Evolutionary conservation across 2,888 invertebrate species (phyloP).

Genomic region (Hypolimnas misippus): DNA sequence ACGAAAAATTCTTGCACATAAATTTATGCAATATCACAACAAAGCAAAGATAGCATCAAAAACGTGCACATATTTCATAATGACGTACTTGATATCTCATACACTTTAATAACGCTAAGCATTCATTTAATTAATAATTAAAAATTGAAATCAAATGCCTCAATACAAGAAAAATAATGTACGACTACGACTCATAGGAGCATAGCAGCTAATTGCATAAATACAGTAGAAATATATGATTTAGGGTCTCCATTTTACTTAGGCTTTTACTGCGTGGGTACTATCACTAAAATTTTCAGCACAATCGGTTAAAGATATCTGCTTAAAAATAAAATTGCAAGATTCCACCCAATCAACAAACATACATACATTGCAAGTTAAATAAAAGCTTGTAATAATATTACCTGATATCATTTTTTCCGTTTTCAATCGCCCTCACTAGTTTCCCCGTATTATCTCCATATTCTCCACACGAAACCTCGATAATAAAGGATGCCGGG

Average conservation of each 20-base stretch:
- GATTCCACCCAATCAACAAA: too few relatives aligned
- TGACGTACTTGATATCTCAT: not conserved
- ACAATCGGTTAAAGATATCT: too few relatives aligned
- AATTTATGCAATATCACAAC: not conserved
- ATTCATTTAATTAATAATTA: not conserved
- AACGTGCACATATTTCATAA: not conserved
- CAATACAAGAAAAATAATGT: too few relatives aligned
- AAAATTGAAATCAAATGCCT: not conserved
- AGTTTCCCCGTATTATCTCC: conserved; percentile 94
- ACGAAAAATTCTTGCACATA: not conserved
- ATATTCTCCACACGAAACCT: conserved; percentile 98
- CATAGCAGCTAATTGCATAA: too few relatives aligned
- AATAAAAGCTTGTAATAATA: too few relatives aligned
- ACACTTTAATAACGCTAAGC: not conserved
- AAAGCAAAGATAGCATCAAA: not conserved
- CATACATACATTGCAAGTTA: too few relatives aligned
- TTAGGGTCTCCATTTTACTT: too few relatives aligned
- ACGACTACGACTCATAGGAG: too few relatives aligned
- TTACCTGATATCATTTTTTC: conserved; percentile 89
- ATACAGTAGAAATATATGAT: too few relatives aligned
- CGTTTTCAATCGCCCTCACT: conserved; percentile 93
- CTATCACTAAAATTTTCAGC: too few relatives aligned
- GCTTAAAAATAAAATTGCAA: too few relatives aligned
- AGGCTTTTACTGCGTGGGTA: too few relatives aligned
- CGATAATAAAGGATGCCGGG: conserved; percentile 98